A percentile compares a stretch with the other conserved stretches of the same genome.
phyloP scores from a whole-genome alignment of 2,888 invertebrate species.

The Andrena trimmerana region DNA sequence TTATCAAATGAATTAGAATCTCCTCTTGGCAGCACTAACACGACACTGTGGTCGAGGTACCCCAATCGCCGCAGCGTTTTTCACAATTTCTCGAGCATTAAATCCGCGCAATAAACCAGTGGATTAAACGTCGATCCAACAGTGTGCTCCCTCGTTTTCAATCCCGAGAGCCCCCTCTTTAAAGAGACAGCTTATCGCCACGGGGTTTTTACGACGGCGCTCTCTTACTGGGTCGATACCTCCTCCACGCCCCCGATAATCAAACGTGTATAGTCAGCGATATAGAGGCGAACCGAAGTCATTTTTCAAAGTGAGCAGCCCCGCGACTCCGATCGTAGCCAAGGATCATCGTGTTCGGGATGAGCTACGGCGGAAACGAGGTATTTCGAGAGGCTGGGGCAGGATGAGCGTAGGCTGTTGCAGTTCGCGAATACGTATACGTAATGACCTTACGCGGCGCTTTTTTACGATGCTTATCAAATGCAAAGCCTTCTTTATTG shows the following conservation, averaged over 20 bases:
- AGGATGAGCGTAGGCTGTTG: constrained; percentile 62
- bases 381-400: constrained; percentile 54
- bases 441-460: constrained; percentile 78
- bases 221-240: constrained; percentile 38
- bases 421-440: constrained; percentile 64
- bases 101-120: constrained; percentile 35
- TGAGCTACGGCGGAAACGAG: constrained; percentile 65
- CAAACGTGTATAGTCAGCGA: constrained; percentile 60
- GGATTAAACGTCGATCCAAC: constrained; percentile 30
- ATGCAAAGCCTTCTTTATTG: constrained; percentile 84
- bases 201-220: constrained; percentile 43
- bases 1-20: neutral
- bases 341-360: constrained; percentile 42
- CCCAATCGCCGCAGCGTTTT: constrained; percentile 19
- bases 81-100: constrained; percentile 17
- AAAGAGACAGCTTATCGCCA: constrained; percentile 35
- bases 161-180: constrained; percentile 1
- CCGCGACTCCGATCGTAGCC: constrained; percentile 37
- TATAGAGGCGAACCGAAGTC: constrained; percentile 41
- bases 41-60: neutral
- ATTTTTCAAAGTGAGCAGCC: constrained; percentile 57
- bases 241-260: constrained; percentile 44
- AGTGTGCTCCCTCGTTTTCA: constrained; percentile 18
- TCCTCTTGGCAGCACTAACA: neutral
- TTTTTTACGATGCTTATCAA: constrained; percentile 83